Evolutionary conservation across 2,113 vertebrate genomes (phyloP).

Genomic region (Zapornia atra): DNA sequence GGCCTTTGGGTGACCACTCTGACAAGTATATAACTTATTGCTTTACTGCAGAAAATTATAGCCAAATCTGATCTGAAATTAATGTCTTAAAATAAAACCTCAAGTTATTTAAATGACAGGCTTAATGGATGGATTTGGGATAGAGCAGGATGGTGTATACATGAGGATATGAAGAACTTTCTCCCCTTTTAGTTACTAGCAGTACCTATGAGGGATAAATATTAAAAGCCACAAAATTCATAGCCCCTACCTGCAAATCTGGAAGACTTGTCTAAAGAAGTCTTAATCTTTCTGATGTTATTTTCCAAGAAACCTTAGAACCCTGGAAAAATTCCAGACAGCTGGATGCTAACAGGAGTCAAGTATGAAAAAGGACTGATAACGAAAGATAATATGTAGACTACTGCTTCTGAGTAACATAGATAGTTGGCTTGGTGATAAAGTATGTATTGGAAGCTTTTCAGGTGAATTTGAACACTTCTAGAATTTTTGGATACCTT

Average conservation of each 20-base stretch:
- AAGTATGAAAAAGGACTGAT: not conserved
- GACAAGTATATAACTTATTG: not conserved
- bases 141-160: not conserved
- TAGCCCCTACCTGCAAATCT: not conserved
- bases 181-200: not conserved
- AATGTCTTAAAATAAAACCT: not conserved
- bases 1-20: not conserved
- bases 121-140: not conserved
- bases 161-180: not conserved
- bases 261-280: not conserved
- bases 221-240: not conserved
- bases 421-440: not conserved
- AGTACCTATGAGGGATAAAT: not conserved
- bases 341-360: not conserved
- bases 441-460: not conserved
- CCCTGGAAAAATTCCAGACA: not conserved
- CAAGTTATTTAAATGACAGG: not conserved
- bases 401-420: not conserved
- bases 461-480: not conserved
- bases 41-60: not conserved
- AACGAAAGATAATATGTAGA: not conserved
- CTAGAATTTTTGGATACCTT: not conserved
- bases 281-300: not conserved
- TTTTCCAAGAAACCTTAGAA: not conserved
- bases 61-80: not conserved